phyloP scores from a whole-genome alignment of 30 jellyfish, hydroid and myxozoan species.

The Haliclystus octoradiatus region DNA sequence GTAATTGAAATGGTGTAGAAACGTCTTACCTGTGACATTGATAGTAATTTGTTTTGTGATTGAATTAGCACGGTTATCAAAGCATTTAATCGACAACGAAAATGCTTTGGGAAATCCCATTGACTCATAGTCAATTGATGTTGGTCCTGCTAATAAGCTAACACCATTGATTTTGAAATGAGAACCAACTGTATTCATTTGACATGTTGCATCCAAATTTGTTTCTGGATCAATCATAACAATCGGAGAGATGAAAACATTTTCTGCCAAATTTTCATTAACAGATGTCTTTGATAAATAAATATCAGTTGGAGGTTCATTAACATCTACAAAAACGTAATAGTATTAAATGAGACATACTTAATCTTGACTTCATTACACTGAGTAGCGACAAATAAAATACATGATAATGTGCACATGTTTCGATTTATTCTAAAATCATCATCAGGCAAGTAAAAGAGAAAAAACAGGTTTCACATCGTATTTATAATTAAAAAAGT shows the following conservation, averaged over 20 bases:
- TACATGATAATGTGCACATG: too few relatives aligned
- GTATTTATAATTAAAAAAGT: too few relatives aligned
- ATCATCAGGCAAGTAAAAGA: too few relatives aligned
- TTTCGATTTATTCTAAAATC: too few relatives aligned
- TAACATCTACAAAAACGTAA: constrained; percentile 35
- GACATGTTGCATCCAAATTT: constrained; percentile 44
- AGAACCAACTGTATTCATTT: constrained; percentile 21
- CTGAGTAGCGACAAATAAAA: too few relatives aligned
- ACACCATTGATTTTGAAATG: constrained; percentile 11
- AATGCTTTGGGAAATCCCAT: constrained; percentile 20
- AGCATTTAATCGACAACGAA: constrained; percentile 23
- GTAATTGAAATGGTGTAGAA: neutral
- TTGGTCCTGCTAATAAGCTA: constrained; percentile 22
- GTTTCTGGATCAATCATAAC: constrained; percentile 41
- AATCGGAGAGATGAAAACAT: constrained; percentile 33
- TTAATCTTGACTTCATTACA: neutral
- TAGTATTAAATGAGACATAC: neutral
- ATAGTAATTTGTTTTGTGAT: constrained; percentile 16
- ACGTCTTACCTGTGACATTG: constrained; percentile 41
- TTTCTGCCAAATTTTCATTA: constrained; percentile 48
- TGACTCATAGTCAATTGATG: constrained; percentile 43
- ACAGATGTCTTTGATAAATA: constrained; percentile 12
- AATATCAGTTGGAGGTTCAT: constrained; percentile 70
- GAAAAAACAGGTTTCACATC: too few relatives aligned
- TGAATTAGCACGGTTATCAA: constrained; percentile 39